Evolutionary conservation across 2,888 invertebrate genomes (phyloP), one percentile per base, ranked within the genome.

Genomic region (Spatulosminthurus flaviceps): DNA sequence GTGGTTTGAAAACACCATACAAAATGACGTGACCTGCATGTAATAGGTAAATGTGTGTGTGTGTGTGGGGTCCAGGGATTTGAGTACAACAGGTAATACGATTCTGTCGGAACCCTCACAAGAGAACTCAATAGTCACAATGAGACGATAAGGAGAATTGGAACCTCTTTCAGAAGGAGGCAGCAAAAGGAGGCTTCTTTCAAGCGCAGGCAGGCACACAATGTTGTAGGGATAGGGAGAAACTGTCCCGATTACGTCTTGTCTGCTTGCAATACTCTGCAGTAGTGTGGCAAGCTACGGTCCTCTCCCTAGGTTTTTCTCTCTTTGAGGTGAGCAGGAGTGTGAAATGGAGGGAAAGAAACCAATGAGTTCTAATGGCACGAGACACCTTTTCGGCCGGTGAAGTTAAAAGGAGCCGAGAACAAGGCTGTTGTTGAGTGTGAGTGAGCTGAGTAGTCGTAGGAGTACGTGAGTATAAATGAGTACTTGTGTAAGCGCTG

Each of bases 341-440:
- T 69, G 34, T n/a, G 34, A 69, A 29, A 34, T 21, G 69, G n/a
- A 28, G 69, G 29, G 34, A 29, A 22, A 21, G 70, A 51, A 26
- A 22, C n/a, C 24, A 42, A 71, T n/a, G 26, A 72, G 43, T 22
- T 43, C 26, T 34, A 22, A 26, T 60, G 73, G 73, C 73, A 73
- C 73, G 73, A 73, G 73, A 73, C 73, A 73, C 73, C 51, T 51
- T 72, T 21, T 71, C 21, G 13, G 73, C 73, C 73, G 73, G 73
- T 61, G n/a, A 73, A 73, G 13, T 73, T 73, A 29, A 73, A 73
- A 73, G 73, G 60, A 60, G 4, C 9, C 19, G 41, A 70, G 29
- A 70, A 41, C 41, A 70, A 70, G 24, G 64, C 64, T 64, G 64
- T 24, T 64, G 64, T n/a, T 22, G 24, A 24, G 64, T 64, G 24